Evolutionary conservation across 2,113 vertebrate genomes (phyloP).

Genomic region (Tinamus guttatus): DNA sequence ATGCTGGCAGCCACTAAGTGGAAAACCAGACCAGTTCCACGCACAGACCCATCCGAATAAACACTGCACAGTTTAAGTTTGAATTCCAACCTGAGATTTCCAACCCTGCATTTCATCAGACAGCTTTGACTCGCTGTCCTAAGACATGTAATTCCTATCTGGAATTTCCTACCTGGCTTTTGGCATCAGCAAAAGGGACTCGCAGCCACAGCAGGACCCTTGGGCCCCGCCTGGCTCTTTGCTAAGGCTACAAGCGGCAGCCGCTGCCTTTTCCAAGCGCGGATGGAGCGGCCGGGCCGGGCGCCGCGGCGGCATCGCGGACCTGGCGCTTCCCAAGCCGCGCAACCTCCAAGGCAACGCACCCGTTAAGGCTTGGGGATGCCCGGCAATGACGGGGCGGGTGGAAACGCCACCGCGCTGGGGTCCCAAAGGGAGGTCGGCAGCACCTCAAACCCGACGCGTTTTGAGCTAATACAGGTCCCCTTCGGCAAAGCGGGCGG

Average conservation of each 20-base stretch:
- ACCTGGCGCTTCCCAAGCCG: fast-evolving
- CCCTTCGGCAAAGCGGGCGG: neutral
- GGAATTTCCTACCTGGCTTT: neutral
- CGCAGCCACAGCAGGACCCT: neutral
- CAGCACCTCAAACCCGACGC: neutral
- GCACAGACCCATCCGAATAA: too few relatives aligned
- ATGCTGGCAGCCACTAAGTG: neutral
- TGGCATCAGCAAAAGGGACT: too few relatives aligned
- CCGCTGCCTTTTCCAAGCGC: neutral
- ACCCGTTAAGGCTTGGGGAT: neutral
- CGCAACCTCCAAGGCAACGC: neutral
- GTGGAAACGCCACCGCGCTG: neutral
- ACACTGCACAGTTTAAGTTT: neutral
- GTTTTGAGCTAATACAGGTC: neutral
- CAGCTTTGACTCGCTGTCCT: too few relatives aligned
- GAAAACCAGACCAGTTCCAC: neutral
- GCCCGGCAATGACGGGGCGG: neutral
- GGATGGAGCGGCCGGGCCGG: too few relatives aligned
- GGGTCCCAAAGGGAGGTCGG: neutral
- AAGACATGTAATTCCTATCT: neutral
- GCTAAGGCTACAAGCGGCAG: too few relatives aligned
- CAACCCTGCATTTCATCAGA: too few relatives aligned
- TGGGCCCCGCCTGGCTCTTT: neutral
- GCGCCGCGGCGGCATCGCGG: neutral
- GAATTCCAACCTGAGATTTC: neutral